Evolutionary conservation across 2,888 invertebrate genomes (phyloP).

Genomic region (Omphaloscelis lunosa): DNA sequence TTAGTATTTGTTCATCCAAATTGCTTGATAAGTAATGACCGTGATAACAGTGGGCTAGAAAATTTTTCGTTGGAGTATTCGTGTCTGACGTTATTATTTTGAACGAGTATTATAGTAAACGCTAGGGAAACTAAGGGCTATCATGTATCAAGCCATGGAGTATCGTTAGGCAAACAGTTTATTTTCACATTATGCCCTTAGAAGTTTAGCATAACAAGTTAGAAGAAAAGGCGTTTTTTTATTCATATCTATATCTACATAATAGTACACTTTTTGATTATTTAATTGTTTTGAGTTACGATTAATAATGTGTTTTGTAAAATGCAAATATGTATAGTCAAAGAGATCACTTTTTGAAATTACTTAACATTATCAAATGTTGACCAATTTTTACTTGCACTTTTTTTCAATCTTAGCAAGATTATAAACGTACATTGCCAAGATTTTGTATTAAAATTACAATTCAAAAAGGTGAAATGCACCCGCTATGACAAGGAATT

Average conservation of each 20-base stretch:
- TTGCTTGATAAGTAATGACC: slow-evolving; percentile 40
- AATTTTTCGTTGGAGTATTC: slow-evolving; percentile 21
- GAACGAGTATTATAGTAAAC: slow-evolving; percentile 39
- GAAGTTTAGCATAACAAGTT: neutral
- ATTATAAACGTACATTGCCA: too few species aligned
- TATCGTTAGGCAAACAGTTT: slow-evolving; percentile 37
- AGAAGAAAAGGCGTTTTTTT: neutral
- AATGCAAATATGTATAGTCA: neutral
- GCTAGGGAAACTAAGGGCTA: slow-evolving; percentile 20
- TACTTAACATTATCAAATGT: neutral
- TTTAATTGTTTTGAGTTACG: neutral
- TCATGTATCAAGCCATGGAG: slow-evolving; percentile 1
- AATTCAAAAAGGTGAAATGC: neutral
- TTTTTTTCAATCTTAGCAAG: neutral
- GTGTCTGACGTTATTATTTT: slow-evolving; percentile 48
- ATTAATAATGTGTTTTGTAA: too few species aligned
- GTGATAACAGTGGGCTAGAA: slow-evolving; percentile 32
- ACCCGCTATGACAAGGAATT: neutral
- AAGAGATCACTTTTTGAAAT: neutral
- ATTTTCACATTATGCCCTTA: slow-evolving; percentile 35
- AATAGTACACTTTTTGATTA: neutral
- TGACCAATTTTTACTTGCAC: neutral
- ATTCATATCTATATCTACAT: neutral
- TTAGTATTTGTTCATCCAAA: slow-evolving; percentile 31
- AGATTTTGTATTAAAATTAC: neutral